A percentile compares a stretch with the other conserved stretches of the same genome.
Evolutionary conservation across 92 coral and sea anemone species (phyloP).

Genomic region (Montipora capitata): DNA sequence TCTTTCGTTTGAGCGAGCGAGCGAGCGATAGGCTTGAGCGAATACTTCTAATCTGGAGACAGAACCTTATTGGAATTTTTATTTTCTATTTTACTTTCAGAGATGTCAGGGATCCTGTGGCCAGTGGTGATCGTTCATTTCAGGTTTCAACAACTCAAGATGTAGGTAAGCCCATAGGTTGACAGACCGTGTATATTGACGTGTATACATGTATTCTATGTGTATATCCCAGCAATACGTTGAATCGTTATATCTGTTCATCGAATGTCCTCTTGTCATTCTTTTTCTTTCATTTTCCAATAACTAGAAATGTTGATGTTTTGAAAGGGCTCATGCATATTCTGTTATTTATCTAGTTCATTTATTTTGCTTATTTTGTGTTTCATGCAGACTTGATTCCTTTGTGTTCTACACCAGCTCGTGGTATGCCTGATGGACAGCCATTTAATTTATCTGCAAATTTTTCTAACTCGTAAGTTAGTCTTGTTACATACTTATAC

Average conservation of each 20-base stretch:
- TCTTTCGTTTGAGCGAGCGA: not conserved
- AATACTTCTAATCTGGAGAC: not conserved
- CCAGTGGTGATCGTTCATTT: slow-evolving; percentile 2
- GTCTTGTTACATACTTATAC: not conserved
- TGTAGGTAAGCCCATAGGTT: not conserved
- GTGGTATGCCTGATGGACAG: not conserved
- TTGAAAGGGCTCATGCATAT: not conserved
- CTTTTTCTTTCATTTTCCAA: not conserved
- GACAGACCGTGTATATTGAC: not conserved
- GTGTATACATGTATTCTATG: not conserved
- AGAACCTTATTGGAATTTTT: not conserved
- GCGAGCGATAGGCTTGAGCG: not conserved
- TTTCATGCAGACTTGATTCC: not conserved
- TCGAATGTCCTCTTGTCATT: not conserved
- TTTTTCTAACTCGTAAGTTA: not conserved
- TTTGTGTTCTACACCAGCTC: slow-evolving; percentile 7
- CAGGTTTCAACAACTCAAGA: not conserved
- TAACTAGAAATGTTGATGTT: not conserved
- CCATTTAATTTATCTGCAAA: not conserved
- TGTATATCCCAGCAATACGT: not conserved
- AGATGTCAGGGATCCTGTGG: not conserved
- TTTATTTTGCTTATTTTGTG: not conserved
- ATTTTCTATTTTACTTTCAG: not conserved
- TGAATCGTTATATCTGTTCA: not conserved
- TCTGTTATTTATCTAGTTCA: not conserved